phyloP scores from a whole-genome alignment of 2,797 vertebrate genomes.

The Macropus fuliginosus region DNA sequence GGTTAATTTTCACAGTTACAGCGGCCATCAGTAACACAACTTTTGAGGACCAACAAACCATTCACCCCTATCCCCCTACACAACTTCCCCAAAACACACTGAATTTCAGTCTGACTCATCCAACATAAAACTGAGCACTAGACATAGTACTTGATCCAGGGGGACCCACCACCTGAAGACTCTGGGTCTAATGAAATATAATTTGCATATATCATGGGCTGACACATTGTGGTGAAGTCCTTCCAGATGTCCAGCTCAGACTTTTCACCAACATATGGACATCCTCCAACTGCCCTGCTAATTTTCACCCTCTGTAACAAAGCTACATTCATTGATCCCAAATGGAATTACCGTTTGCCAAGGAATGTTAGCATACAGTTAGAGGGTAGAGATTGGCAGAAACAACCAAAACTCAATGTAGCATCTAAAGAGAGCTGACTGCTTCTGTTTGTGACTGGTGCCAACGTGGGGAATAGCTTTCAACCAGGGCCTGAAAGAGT shows the following conservation, averaged over 20 bases:
- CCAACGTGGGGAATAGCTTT: background rate
- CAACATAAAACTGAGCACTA: background rate
- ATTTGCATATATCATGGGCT: fast-evolving
- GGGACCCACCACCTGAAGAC: background rate
- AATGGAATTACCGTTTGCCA: background rate
- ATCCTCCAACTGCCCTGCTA: constrained; percentile 26
- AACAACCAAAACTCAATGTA: background rate
- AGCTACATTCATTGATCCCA: fast-evolving
- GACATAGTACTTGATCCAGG: background rate
- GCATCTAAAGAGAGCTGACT: background rate
- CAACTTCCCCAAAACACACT: constrained; percentile 13
- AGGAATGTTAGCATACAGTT: background rate
- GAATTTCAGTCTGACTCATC: constrained; percentile 5
- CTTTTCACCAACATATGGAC: fast-evolving
- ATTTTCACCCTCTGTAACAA: background rate
- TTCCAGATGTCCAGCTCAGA: background rate
- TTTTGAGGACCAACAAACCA: constrained; percentile 85
- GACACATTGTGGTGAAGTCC: constrained; percentile 30
- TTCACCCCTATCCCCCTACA: constrained; percentile 65
- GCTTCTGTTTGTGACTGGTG: background rate
- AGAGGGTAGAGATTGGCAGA: fast-evolving
- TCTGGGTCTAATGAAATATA: constrained; percentile 26
- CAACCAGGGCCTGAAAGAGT: background rate
- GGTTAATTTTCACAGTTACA: constrained; percentile 84
- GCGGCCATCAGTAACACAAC: constrained; percentile 85